Conservation (phyloP, 2,113 vertebrate genomes). For the Puntigrus tetrazona region DNA sequence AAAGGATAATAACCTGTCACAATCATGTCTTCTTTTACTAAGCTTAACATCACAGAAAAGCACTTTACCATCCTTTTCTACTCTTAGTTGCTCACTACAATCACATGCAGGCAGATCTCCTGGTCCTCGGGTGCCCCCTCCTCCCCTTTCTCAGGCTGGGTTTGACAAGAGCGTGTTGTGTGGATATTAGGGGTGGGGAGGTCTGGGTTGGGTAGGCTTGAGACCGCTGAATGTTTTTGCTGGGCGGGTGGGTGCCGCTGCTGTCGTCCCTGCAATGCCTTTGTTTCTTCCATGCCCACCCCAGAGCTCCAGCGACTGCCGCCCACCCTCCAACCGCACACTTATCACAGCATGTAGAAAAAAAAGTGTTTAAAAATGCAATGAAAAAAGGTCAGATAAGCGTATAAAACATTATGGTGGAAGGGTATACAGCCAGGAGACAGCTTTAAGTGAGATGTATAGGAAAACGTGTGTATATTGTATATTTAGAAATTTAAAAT, state of each 20-base stretch:
- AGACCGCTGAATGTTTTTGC: constrained; percentile 58
- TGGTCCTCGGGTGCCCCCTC: constrained; percentile 24
- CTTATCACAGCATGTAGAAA: constrained; percentile 58
- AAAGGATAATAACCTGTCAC: constrained; percentile 25
- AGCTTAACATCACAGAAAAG: constrained; percentile 10
- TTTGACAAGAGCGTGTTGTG: constrained; percentile 20
- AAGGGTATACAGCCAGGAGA: constrained; percentile 65
- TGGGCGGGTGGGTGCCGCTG: constrained; percentile 65
- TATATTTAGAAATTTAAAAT: constrained; percentile 85
- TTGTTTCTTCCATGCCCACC: constrained; percentile 64
- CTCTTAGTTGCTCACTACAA: neutral
- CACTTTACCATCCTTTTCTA: constrained; percentile 20
- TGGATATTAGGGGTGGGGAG: constrained; percentile 21
- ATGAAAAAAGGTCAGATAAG: constrained; percentile 52
- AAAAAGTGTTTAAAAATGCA: constrained; percentile 56
- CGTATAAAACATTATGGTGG: constrained; percentile 63
- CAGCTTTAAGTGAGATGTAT: constrained; percentile 73
- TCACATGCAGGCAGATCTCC: neutral
- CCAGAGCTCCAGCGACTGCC: constrained; percentile 56
- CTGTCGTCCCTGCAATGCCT: constrained; percentile 66
- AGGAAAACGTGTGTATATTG: constrained; percentile 88
- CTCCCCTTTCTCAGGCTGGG: constrained; percentile 26
- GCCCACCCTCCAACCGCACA: constrained; percentile 42
- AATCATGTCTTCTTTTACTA: neutral
- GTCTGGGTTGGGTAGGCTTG: constrained; percentile 52